Percentiles rank a stretch among this genome's conserved stretches.
These are phyloP conservation scores for Rhodinocichla rosea DNA, from an alignment of 2,113 vertebrate genomes.

Conservation along the genomic window DNA sequence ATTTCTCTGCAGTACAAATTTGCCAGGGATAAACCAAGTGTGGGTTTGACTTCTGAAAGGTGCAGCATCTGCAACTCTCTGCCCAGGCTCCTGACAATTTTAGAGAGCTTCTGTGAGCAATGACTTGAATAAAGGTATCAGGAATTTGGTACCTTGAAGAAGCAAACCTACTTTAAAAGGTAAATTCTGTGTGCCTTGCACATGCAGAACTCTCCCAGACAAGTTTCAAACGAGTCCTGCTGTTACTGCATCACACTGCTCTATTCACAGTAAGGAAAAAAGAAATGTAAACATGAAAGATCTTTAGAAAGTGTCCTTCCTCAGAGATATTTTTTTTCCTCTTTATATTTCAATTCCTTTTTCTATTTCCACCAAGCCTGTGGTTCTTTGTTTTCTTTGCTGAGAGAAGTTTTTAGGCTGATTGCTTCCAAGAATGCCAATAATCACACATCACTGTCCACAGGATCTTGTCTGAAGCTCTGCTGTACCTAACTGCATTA, in stretches of 20 bases:
- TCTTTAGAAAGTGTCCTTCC: neutral
- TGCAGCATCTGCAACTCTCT: neutral
- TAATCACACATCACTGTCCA: neutral
- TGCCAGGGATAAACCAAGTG: neutral
- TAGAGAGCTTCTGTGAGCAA: neutral
- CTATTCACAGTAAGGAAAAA: neutral
- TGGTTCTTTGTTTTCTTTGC: neutral
- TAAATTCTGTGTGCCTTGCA: neutral
- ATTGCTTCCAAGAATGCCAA: slow-evolving; percentile 46
- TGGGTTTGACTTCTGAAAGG: neutral
- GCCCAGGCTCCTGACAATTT: neutral
- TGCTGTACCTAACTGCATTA: neutral
- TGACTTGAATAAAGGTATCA: neutral
- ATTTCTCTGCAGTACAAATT: neutral
- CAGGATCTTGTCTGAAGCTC: neutral
- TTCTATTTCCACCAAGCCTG: neutral
- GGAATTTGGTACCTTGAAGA: neutral
- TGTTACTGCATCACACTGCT: neutral
- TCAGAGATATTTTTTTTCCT: neutral
- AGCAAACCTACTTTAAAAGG: neutral
- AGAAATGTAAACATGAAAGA: slow-evolving; percentile 34
- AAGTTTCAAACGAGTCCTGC: neutral
- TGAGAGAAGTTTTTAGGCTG: slow-evolving; percentile 3
- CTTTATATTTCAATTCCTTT: neutral
- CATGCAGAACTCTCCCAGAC: neutral